A percentile compares a stretch with the other conserved stretches of the same genome.
Evolutionary conservation across 2,797 vertebrate genomes (phyloP).

Genomic region (Labeo calbasu): DNA sequence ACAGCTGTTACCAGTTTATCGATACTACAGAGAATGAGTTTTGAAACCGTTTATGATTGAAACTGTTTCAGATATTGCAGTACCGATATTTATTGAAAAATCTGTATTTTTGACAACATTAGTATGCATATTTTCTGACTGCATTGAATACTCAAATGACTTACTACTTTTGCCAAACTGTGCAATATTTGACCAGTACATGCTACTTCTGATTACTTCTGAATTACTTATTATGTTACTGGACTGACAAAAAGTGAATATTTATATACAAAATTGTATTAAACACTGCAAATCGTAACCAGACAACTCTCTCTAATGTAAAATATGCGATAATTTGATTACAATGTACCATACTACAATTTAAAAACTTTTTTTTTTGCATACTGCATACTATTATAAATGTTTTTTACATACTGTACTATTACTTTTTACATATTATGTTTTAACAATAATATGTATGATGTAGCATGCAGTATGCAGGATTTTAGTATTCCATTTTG

Average conservation of each 20-base stretch:
- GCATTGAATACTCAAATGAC: not conserved
- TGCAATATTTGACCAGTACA: slow-evolving; percentile 20
- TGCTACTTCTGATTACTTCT: not conserved
- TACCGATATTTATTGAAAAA: not conserved
- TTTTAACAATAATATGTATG: not conserved
- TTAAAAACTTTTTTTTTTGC: too few relatives aligned
- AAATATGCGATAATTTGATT: not conserved
- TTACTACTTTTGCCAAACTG: not conserved
- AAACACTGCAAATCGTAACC: not conserved
- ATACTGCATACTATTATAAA: not conserved
- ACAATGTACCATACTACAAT: not conserved
- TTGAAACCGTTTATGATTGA: not conserved
- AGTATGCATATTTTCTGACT: not conserved
- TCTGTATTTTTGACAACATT: not conserved
- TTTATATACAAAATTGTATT: slow-evolving; percentile 1
- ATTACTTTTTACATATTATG: not conserved
- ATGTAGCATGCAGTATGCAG: not conserved
- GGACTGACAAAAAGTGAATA: slow-evolving; percentile 10
- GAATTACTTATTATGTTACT: not conserved
- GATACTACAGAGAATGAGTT: not conserved
- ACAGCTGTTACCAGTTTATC: not conserved
- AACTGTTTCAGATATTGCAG: not conserved
- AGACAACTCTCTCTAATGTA: not conserved
- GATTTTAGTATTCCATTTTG: slow-evolving; percentile 22
- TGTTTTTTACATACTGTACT: not conserved